Conservation (phyloP, 2,888 invertebrate genomes). For the Caenorhabditis angaria region DNA sequence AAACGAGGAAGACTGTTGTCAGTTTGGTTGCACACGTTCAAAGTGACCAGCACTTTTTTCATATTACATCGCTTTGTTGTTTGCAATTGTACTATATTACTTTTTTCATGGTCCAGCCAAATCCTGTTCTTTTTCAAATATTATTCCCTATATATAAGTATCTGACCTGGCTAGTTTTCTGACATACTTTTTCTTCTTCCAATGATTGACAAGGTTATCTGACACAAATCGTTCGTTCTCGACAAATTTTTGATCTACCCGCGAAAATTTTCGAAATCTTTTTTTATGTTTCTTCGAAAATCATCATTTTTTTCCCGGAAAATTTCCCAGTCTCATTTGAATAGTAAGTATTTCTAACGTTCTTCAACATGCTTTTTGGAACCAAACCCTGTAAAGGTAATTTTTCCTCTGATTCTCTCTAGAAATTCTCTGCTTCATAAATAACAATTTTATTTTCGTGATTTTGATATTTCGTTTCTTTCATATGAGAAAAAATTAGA, state of each 20-base stretch:
- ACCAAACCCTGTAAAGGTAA: not conserved
- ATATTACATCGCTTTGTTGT: not conserved
- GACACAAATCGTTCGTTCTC: not conserved
- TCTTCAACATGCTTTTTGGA: not conserved
- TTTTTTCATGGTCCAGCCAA: no score
- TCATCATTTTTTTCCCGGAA: no score
- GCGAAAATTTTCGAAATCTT: not conserved
- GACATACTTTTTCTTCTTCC: not conserved
- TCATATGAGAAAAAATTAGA: not conserved
- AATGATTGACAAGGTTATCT: slow-evolving; percentile 2
- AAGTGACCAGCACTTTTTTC: not conserved
- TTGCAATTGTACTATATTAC: not conserved
- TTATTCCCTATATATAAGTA: no score
- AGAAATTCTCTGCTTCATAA: no score
- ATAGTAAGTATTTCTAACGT: not conserved
- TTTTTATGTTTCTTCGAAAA: not conserved
- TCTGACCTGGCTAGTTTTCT: no score
- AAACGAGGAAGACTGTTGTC: not conserved
- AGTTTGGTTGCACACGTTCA: slow-evolving; percentile 1
- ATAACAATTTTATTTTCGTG: not conserved
- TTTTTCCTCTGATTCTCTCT: not conserved
- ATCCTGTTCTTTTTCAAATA: no score
- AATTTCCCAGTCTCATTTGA: no score
- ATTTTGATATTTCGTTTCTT: not conserved
- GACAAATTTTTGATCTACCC: not conserved